These are phyloP conservation scores for Chlamydotis undulata DNA, from an alignment of 2,113 vertebrate genomes.

Conservation along the genomic window DNA sequence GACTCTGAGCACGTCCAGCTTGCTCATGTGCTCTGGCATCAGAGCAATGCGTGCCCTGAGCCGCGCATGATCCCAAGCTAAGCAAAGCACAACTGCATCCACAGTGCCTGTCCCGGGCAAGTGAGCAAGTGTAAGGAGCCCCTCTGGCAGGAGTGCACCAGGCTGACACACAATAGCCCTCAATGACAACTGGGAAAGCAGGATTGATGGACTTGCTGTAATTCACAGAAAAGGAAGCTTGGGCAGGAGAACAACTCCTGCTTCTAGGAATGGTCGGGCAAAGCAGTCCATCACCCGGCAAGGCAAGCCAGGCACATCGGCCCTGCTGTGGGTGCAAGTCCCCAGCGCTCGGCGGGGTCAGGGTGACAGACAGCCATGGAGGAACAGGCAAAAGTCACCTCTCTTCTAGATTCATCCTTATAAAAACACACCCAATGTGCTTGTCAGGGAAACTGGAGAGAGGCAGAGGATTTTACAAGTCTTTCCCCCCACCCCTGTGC, in stretches of 20 bases:
- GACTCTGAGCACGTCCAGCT: not conserved
- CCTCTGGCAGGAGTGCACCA: not conserved
- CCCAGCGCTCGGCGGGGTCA: rapidly evolving
- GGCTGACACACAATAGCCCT: not conserved
- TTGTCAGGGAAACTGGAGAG: not conserved
- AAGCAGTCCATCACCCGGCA: rapidly evolving
- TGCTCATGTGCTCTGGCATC: not conserved
- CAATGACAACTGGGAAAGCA: not conserved
- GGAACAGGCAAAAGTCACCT: not conserved
- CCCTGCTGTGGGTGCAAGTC: not conserved
- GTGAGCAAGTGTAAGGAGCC: not conserved
- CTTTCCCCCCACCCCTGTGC: not conserved
- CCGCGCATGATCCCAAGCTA: not conserved
- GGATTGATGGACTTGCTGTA: not conserved
- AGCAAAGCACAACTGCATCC: not conserved
- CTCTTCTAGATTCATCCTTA: not conserved
- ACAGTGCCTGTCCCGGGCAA: not conserved
- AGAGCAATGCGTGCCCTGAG: not conserved
- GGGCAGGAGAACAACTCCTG: not conserved
- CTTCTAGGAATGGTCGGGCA: not conserved
- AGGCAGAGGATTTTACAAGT: not conserved
- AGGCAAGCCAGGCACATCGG: not conserved
- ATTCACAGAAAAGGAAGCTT: not conserved
- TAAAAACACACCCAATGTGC: not conserved
- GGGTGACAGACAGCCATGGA: not conserved